Conservation (phyloP, 2,888 invertebrate species). For the Rhorus exstirpatorius region DNA sequence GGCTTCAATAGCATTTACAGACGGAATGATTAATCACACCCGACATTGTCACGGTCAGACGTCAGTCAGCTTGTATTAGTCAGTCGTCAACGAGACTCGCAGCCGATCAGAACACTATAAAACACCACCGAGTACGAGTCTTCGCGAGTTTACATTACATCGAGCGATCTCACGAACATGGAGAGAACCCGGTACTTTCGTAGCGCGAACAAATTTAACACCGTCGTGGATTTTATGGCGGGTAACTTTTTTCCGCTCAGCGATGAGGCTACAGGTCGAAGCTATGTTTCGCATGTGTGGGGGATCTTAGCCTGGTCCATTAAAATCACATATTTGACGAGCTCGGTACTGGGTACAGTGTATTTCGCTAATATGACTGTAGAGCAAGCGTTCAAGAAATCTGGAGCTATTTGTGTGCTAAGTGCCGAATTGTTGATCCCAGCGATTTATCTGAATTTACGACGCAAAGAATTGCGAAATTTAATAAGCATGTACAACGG, state of each 20-base stretch:
- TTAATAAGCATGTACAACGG: conserved; percentile 71
- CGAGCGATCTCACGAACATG: background rate
- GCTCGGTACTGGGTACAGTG: conserved; percentile 35
- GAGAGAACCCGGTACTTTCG: conserved; percentile 64
- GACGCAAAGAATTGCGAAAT: conserved; percentile 51
- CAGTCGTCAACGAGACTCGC: conserved; percentile 8
- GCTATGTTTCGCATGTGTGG: too few species aligned
- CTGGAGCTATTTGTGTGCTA: conserved; percentile 62
- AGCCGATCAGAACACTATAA: background rate
- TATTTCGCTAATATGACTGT: conserved; percentile 56
- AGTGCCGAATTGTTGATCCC: conserved; percentile 65
- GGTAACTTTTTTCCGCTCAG: conserved; percentile 73
- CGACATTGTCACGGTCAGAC: background rate
- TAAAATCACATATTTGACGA: conserved; percentile 26
- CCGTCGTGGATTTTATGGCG: conserved; percentile 68
- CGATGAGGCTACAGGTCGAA: too few species aligned
- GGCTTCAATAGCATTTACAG: conserved; percentile 14
- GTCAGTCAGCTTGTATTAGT: background rate
- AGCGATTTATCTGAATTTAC: conserved; percentile 67
- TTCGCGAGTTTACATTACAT: background rate
- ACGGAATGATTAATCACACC: conserved; percentile 29
- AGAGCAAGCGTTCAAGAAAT: conserved; percentile 66
- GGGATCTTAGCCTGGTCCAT: conserved; percentile 66
- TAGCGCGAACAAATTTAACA: conserved; percentile 71
- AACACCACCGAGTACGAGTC: background rate